These are phyloP conservation scores for Brachyhypopomus occidentalis DNA, from an alignment of 2,113 vertebrate species.

Conservation along the genomic window DNA sequence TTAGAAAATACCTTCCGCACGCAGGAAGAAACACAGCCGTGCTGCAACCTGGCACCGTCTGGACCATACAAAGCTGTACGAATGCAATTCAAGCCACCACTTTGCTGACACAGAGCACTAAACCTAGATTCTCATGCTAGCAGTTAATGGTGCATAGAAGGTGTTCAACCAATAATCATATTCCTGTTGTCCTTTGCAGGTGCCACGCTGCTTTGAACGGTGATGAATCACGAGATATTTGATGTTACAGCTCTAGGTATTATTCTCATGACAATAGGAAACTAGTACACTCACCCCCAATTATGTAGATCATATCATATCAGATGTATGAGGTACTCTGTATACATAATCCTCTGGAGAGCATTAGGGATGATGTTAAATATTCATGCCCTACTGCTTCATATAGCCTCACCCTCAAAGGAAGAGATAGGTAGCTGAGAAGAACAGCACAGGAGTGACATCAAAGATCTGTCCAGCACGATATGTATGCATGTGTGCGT, in stretches of 20 bases:
- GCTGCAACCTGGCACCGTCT: neutral
- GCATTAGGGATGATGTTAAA: conserved; percentile 22
- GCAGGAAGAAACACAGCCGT: neutral
- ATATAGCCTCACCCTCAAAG: conserved; percentile 23
- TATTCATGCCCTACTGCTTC: conserved; percentile 30
- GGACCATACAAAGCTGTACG: neutral
- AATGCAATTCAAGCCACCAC: neutral
- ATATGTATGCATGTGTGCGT: conserved; percentile 3
- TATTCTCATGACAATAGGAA: conserved; percentile 31
- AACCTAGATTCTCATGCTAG: neutral
- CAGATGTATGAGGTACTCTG: conserved; percentile 25
- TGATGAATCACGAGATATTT: conserved; percentile 7
- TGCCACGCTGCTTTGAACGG: neutral
- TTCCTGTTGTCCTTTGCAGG: conserved; percentile 4
- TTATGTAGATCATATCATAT: conserved; percentile 31
- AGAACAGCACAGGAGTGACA: neutral
- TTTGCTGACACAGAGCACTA: neutral
- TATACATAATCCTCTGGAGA: conserved; percentile 14
- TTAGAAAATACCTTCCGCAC: conserved; percentile 12
- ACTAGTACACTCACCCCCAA: conserved; percentile 35
- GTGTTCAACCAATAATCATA: conserved; percentile 8
- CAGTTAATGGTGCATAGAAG: conserved; percentile 1
- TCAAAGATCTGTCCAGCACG: too few species aligned
- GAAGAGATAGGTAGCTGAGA: conserved; percentile 13
- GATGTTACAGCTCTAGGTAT: conserved; percentile 1